Conservation (phyloP, 1,140 invertebrate species). For the Penaeus vannamei region DNA sequence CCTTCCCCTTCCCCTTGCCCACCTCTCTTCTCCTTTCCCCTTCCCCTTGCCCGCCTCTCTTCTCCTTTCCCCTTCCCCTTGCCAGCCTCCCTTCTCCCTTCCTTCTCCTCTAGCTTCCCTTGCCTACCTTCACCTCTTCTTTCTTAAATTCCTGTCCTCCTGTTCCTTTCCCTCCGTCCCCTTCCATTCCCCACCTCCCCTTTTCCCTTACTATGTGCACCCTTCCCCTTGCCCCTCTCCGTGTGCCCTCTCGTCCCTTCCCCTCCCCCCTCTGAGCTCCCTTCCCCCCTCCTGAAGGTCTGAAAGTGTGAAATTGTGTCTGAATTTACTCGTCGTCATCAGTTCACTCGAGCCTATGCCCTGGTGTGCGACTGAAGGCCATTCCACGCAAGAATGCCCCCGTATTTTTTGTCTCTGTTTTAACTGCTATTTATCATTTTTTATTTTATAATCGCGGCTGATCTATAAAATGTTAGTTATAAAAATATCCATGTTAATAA, state of each 20-base stretch:
- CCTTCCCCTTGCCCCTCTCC: too few relatives aligned
- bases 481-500: background rate
- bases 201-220: background rate
- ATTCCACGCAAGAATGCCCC: too few relatives aligned
- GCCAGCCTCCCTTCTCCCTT: background rate
- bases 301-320: too few relatives aligned
- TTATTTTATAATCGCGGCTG: too few relatives aligned
- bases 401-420: too few relatives aligned
- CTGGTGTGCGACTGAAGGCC: too few relatives aligned
- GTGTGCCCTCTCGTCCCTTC: background rate
- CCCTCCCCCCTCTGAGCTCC: background rate
- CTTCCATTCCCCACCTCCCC: background rate
- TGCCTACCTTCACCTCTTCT: background rate
- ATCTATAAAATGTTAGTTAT: too few relatives aligned
- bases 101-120: background rate
- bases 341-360: too few relatives aligned
- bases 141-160: background rate
- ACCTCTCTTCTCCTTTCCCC: background rate
- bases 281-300: too few relatives aligned
- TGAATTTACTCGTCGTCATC: too few relatives aligned
- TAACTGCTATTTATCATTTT: too few relatives aligned
- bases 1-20: background rate
- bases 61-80: background rate
- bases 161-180: background rate
- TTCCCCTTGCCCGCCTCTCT: background rate